Evolutionary conservation across 2,888 invertebrate species (phyloP).

Genomic region (Carabus problematicus): DNA sequence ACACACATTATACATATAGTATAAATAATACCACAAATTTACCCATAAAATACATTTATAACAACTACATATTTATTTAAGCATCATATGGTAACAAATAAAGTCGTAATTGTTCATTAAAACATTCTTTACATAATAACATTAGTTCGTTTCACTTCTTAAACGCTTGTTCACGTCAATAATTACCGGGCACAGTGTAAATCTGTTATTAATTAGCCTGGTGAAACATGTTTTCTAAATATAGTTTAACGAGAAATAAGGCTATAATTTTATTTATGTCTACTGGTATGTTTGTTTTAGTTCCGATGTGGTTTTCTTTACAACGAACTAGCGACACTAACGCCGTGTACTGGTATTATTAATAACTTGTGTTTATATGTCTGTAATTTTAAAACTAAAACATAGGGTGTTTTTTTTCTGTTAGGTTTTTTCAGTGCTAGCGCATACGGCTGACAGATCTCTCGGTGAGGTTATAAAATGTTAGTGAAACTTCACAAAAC

Average conservation of each 20-base stretch:
- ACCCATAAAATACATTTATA: no score
- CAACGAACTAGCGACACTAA: slow-evolving; percentile 28
- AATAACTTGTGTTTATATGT: slow-evolving; percentile 42
- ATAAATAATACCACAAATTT: no score
- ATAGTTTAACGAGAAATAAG: slow-evolving; percentile 30
- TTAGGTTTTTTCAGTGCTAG: no score
- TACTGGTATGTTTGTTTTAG: slow-evolving; percentile 18
- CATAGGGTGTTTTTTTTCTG: slow-evolving; percentile 25
- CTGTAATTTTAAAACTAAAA: slow-evolving; percentile 33
- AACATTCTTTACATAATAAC: no score
- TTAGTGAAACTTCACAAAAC: no score
- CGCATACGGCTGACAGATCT: no score
- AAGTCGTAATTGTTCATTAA: no score
- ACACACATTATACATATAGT: slow-evolving; percentile 8
- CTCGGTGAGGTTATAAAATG: no score
- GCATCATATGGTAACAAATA: no score
- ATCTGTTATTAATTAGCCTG: slow-evolving; percentile 31
- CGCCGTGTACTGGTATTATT: slow-evolving; percentile 37
- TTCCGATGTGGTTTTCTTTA: slow-evolving; percentile 20
- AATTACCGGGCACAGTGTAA: neutral
- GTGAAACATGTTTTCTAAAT: slow-evolving; percentile 16
- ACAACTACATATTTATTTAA: no score
- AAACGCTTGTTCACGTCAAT: no score
- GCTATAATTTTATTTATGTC: slow-evolving; percentile 41
- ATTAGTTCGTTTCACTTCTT: neutral